phyloP scores from a whole-genome alignment of 64 coral and sea anemone species.

The Montipora efflorescens region DNA sequence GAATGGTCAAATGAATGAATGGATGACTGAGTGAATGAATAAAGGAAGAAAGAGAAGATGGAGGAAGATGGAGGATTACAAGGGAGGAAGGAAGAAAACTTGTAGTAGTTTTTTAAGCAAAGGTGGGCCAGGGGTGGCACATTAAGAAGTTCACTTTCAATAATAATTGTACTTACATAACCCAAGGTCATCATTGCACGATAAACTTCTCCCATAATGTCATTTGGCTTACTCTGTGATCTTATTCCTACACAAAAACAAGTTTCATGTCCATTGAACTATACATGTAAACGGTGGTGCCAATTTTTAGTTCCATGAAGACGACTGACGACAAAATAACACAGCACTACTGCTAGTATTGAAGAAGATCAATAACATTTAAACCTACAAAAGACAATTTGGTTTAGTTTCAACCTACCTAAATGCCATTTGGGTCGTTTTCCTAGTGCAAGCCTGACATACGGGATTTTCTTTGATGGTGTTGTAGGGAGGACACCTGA shows the following conservation, averaged over 20 bases:
- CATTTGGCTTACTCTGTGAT: constrained; percentile 98
- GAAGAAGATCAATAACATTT: no score
- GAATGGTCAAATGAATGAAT: no score
- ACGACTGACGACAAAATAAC: neutral
- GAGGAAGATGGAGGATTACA: no score
- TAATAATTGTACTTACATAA: constrained; percentile 75
- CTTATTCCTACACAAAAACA: constrained; percentile 72
- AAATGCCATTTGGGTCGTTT: constrained; percentile 99
- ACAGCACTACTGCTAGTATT: no score
- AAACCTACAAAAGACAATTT: no score
- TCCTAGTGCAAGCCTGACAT: constrained; percentile 83
- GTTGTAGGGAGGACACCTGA: constrained; percentile 70
- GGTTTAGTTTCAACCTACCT: constrained; percentile 42
- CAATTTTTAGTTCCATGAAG: neutral
- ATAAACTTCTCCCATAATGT: constrained; percentile 98
- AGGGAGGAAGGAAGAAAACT: no score
- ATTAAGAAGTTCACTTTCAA: no score
- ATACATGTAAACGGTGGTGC: no score
- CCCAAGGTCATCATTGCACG: constrained; percentile 94
- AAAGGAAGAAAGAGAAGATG: no score
- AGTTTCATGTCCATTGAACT: neutral
- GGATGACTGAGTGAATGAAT: no score
- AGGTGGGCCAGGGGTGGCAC: neutral
- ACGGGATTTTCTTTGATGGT: constrained; percentile 90
- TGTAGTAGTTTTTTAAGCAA: neutral